Base-by-base conservation (phyloP, 2,113 vertebrate species). In the Vicugna pacos region DNA sequence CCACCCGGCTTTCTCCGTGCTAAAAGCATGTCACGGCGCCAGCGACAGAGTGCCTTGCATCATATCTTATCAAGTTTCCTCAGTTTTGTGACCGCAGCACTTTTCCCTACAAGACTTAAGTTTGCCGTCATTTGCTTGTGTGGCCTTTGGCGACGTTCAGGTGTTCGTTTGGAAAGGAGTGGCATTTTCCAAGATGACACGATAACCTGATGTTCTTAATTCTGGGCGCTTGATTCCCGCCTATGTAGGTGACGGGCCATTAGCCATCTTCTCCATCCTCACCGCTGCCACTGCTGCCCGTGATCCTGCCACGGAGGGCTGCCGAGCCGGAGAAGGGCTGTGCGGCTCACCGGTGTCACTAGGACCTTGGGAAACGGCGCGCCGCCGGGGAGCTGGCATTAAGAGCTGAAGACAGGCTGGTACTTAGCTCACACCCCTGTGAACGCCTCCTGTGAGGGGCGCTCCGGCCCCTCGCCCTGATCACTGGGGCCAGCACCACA, bases 141-240 rank as follows among this genome's bases (percentile, higher is more conserved):
- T n/a, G 75, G 60, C 69, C 82, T 89, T 69, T 77, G 82, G 84
- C 83, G 67, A 54, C 54, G 42, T 77, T 82, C 4, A 91, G 73
- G 82, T 86, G n/a, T 80, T 42, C 75, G 77, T 58, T 92, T 76
- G 42, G 87, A 92, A 91, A 72, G 86, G 82, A 92, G 69, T 35
- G 56, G 48, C 73, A 70, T 76, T 87, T 95, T 79, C 75, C 62
- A 83, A 94, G 91, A 92, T 60, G 65, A 69, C 69, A 93, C 67
- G 67, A 70, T 46, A 85, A 60, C 19, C 26, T 81, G 91, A 69
- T 93, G n/a, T 28, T 79, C 26, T 82, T 46, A 60, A 50, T 48
- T 76, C 65, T 58, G 70, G 38, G 91, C 54, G 50, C 50, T 22
- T 72, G 64, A 60, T 54, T 79, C 32, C 64, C 58, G 54, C 60